Conservation (phyloP, 2,888 invertebrate genomes). For the Phyto melanocephala region DNA sequence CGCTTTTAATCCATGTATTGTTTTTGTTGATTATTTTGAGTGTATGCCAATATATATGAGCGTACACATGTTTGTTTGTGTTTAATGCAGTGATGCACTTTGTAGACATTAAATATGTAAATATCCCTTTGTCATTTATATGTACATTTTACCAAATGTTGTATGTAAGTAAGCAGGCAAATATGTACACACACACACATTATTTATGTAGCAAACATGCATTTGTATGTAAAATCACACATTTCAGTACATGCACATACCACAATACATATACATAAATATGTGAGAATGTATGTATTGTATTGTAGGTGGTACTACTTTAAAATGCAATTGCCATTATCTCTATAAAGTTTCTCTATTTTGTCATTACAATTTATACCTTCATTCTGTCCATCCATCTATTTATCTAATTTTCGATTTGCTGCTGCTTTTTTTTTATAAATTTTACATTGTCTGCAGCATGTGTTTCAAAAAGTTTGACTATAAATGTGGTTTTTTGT, state of each 20-base stretch:
- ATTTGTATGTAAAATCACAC: no score
- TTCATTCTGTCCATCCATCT: background rate
- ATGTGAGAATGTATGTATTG: background rate
- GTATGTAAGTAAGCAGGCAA: background rate
- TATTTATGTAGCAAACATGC: background rate
- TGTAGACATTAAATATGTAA: constrained; percentile 53
- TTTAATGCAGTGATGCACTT: constrained; percentile 40
- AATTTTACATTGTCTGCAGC: constrained; percentile 25
- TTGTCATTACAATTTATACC: constrained; percentile 24
- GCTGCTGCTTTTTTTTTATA: background rate
- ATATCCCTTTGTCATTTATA: constrained; percentile 32
- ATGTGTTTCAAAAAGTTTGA: background rate
- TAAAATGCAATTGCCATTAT: constrained; percentile 50
- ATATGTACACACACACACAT: background rate
- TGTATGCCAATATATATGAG: background rate
- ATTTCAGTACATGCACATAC: no score
- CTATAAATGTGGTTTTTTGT: background rate
- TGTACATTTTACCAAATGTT: constrained; percentile 19
- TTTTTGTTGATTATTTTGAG: constrained; percentile 20
- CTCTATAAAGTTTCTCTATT: constrained; percentile 41
- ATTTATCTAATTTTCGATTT: constrained; percentile 49
- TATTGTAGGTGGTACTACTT: constrained; percentile 15
- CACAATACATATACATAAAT: background rate
- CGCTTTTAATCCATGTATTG: background rate
- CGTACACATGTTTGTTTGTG: background rate